phyloP scores from a whole-genome alignment of 2,888 invertebrate genomes.

The Nasonia oneida region DNA sequence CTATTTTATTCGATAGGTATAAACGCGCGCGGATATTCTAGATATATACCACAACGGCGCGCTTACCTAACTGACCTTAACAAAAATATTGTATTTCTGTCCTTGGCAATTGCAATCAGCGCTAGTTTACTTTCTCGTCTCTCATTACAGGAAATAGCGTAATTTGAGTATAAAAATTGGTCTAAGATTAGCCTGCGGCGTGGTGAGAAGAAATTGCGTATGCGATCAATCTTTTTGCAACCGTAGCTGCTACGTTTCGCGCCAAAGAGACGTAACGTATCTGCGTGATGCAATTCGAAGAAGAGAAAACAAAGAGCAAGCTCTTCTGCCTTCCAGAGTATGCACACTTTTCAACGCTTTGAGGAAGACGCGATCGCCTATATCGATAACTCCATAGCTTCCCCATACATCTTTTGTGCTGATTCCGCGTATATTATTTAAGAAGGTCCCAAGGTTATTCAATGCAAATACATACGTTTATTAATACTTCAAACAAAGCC shows the following conservation, averaged over 20 bases:
- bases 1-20: no score
- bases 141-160: background rate
- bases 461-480: background rate
- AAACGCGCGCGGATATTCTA: background rate
- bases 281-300: conserved; percentile 11
- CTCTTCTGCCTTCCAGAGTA: conserved; percentile 6
- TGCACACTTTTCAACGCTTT: conserved; percentile 15
- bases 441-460: background rate
- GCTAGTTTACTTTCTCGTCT: background rate
- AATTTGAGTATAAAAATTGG: background rate
- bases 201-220: conserved; percentile 2
- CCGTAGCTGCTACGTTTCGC: background rate
- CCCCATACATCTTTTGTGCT: background rate
- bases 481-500: background rate
- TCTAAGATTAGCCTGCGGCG: background rate
- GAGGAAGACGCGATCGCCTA: background rate
- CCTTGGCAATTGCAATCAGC: conserved; percentile 7
- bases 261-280: conserved; percentile 10
- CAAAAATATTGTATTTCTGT: conserved; percentile 1
- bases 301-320: conserved; percentile 18
- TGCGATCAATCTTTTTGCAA: background rate
- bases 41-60: background rate
- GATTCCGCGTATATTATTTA: background rate
- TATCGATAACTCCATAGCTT: background rate
- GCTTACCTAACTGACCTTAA: conserved; percentile 9